Base-by-base conservation (phyloP, 2,113 vertebrate genomes). In the Protobothrops mucrosquamatus region DNA sequence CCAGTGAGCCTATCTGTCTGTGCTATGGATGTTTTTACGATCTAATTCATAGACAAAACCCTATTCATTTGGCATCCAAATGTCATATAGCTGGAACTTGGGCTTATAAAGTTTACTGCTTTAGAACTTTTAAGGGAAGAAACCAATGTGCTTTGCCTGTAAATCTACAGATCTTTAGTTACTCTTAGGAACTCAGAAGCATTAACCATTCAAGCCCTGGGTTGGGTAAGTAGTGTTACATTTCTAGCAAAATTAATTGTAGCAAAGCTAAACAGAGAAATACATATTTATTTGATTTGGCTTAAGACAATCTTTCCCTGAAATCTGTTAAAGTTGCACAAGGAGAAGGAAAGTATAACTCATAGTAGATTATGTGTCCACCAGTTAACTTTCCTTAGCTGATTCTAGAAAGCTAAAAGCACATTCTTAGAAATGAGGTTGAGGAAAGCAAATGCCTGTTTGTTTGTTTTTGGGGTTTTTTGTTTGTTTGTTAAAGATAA, bases 11-110 rank as follows among this genome's bases (percentile, higher is more conserved):
- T 98, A 99, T 99, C 98, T 99, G 98, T 99, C 98, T 98, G 98
- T 98, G 98, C 98, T 98, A 98, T 98, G 98, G 99, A 99, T 99
- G 99, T 99, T 99, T 99, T 99, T 99, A 99, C 99, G 98, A 99
- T 99, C 98, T 99, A 99, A 99, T 99, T 99, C 99, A 99, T 99
- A 99, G 98, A 99, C 98, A 99, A 99, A 99, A 98, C 98, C 98
- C 98, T 99, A 99, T 99, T 99, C 98, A 99, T 99, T 99, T 99
- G 98, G 98, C 98, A 98, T 98, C 98, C 98, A 99, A 99, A 99
- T 99, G 98, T 99, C 98, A 99, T 98, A 98, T 98, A 99, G 98
- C 98, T 98, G 98, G 98, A 99, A 98, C 98, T 98, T 97, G 97
- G 98, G 98, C 97, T 98, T 99, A 99, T 98, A 99, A 99, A 99